These are phyloP conservation scores for Anoncus sp. DNA, from an alignment of 2,888 invertebrate species.

Conservation along the genomic window DNA sequence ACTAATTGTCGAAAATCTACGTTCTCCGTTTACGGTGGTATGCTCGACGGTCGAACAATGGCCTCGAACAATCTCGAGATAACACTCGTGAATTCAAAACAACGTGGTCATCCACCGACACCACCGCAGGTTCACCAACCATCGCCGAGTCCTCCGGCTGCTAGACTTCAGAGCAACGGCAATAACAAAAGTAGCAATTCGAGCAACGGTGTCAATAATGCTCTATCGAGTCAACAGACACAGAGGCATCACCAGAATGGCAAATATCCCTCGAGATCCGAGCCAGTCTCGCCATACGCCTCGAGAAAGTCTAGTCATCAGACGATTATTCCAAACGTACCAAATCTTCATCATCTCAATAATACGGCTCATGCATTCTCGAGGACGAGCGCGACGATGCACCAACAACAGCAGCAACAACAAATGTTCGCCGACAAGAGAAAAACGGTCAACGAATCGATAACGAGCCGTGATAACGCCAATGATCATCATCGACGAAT, in stretches of 20 bases:
- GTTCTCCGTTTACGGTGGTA: constrained; percentile 74
- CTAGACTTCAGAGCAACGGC: constrained; percentile 54
- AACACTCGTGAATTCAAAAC: constrained; percentile 86
- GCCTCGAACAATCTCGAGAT: constrained; percentile 89
- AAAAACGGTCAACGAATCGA: constrained; percentile 69
- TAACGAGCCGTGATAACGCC: constrained; percentile 31
- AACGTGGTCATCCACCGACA: constrained; percentile 71
- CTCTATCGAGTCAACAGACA: constrained; percentile 72
- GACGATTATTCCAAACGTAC: constrained; percentile 81
- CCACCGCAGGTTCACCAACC: constrained; percentile 53
- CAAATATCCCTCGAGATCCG: constrained; percentile 84
- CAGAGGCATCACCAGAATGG: constrained; percentile 85
- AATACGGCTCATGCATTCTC: constrained; percentile 53
- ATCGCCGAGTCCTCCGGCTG: constrained; percentile 67
- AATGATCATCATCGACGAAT: constrained; percentile 67
- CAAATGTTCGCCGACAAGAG: constrained; percentile 74
- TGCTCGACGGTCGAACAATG: constrained; percentile 84
- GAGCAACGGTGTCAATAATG: constrained; percentile 62
- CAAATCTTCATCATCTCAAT: constrained; percentile 79
- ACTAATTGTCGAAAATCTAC: constrained; percentile 68
- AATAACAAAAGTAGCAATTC: constrained; percentile 30
- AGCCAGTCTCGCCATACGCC: constrained; percentile 80
- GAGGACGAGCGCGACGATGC: constrained; percentile 44
- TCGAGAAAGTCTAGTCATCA: constrained; percentile 76
- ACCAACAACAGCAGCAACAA: constrained; percentile 57